Evolutionary conservation across 1,140 invertebrate species (phyloP), one percentile per base, ranked within the genome.

Genomic region (Leptestheria dahalacensis): DNA sequence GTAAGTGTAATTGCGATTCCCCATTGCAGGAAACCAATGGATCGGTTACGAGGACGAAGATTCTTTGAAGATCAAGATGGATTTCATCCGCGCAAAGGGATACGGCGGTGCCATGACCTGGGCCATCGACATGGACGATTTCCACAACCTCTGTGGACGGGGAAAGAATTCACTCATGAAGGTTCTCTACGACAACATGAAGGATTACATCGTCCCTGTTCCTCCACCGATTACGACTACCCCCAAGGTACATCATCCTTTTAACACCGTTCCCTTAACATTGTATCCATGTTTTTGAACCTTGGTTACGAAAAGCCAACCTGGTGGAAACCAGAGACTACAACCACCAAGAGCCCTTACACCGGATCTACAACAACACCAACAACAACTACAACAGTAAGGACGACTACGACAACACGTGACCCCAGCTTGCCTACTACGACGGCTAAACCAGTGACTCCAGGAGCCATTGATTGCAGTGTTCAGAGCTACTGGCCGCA

Each of bases 41-140:
- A 84, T 94, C 23, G 90, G 91, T 12, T 95, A 91, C 67, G 92
- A 96, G 70, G 82, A 92, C 67, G 72, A 75, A 2, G 75, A 78
- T 64, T 87, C 85, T 66, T 72, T 92, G 1, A 81, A 86, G 65
- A 85, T 88, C 53, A 93, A 93, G 73, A 88, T 91, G 82, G 82
- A 90, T 64, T 90, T 78, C 70, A 84, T 91, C 59, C 88, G 85
- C 66, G 66, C 78, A 12, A 86, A 83, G 66, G 84, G 86, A 0
- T 88, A 91, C 66, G 81, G 82, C 0, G 90, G 90, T 3, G 79
- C 85, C 1, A 93, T 93, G 89, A 84, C 80, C 10, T 93, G 89
- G 89, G 69, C 73, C n/a, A 62, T 73, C n/a, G 71, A 73, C 58
- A 61, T 67, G 48, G 71, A 73, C 56, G 70, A 70, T 62, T 68